Evolutionary conservation across 2,888 invertebrate species (phyloP).

Genomic region (Drosophila falleni): DNA sequence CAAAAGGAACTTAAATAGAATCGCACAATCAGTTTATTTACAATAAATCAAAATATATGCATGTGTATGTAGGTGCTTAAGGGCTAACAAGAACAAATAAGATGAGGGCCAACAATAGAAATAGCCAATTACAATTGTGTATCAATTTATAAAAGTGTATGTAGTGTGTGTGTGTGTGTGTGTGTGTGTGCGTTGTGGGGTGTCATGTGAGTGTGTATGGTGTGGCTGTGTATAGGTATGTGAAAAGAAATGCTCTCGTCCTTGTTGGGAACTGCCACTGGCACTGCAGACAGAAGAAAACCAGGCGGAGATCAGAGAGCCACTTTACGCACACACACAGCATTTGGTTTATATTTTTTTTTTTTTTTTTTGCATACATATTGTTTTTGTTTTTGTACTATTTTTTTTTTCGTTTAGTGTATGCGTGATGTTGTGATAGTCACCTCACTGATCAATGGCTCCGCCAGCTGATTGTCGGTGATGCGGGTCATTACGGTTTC

Average conservation of each 20-base stretch:
- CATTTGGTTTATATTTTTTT: constrained; percentile 33
- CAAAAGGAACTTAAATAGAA: constrained; percentile 44
- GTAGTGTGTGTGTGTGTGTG: constrained; percentile 14
- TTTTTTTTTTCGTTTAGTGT: constrained; percentile 69
- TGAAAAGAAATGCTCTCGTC: constrained; percentile 55
- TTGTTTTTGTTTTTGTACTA: constrained; percentile 18
- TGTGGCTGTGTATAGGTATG: constrained; percentile 48
- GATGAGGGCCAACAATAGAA: constrained; percentile 57
- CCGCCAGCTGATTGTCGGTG: constrained; percentile 95
- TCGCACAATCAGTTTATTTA: constrained; percentile 69
- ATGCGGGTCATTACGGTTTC: constrained; percentile 97
- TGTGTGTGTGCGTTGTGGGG: not conserved
- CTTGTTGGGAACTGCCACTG: constrained; percentile 44
- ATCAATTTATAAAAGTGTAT: constrained; percentile 33
- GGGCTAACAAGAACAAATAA: constrained; percentile 43
- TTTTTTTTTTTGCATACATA: constrained; percentile 27
- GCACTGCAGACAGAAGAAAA: constrained; percentile 31
- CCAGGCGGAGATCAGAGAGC: constrained; percentile 18
- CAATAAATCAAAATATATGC: constrained; percentile 49
- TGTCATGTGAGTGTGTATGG: constrained; percentile 30
- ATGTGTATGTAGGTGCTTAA: constrained; percentile 48
- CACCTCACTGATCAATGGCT: constrained; percentile 96
- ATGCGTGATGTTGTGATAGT: constrained; percentile 84
- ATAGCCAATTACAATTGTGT: constrained; percentile 59
- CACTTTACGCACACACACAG: constrained; percentile 55